These are phyloP conservation scores for Zaprionus inermis DNA, from an alignment of 1,140 invertebrate species.

Conservation along the genomic window DNA sequence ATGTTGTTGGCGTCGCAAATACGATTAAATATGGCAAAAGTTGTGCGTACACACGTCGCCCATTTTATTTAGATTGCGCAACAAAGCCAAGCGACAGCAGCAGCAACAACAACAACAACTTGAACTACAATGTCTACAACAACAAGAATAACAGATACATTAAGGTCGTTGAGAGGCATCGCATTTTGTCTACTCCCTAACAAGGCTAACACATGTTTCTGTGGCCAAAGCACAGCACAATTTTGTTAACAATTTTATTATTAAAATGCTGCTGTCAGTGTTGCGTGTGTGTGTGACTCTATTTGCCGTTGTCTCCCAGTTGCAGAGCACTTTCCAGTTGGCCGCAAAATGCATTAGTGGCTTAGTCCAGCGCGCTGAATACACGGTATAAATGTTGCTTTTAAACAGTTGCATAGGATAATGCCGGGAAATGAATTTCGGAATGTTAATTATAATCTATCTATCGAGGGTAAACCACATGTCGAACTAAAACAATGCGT, in stretches of 20 bases:
- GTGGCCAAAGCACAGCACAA: constrained; percentile 70
- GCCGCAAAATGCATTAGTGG: constrained; percentile 76
- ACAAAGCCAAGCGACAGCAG: constrained; percentile 58
- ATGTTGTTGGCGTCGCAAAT: constrained; percentile 65
- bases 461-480: constrained; percentile 8
- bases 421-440: constrained; percentile 17
- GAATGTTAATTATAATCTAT: constrained; percentile 36
- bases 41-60: constrained; percentile 79
- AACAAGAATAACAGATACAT: constrained; percentile 47
- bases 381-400: constrained; percentile 28
- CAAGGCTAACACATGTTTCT: constrained; percentile 79
- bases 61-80: constrained; percentile 80
- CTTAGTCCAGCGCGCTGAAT: constrained; percentile 2
- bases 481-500: constrained; percentile 3
- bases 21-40: constrained; percentile 82
- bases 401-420: constrained; percentile 23
- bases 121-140: constrained; percentile 28
- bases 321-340: constrained; percentile 49
- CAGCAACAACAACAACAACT: constrained; percentile 32
- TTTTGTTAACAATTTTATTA: constrained; percentile 83
- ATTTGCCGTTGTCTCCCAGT: constrained; percentile 22
- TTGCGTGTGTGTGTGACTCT: constrained; percentile 33
- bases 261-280: constrained; percentile 65
- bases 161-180: constrained; percentile 60
- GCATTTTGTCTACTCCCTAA: constrained; percentile 56